Evolutionary conservation across 2,113 vertebrate species (phyloP).

Genomic region (Thoracochromis brauschi): DNA sequence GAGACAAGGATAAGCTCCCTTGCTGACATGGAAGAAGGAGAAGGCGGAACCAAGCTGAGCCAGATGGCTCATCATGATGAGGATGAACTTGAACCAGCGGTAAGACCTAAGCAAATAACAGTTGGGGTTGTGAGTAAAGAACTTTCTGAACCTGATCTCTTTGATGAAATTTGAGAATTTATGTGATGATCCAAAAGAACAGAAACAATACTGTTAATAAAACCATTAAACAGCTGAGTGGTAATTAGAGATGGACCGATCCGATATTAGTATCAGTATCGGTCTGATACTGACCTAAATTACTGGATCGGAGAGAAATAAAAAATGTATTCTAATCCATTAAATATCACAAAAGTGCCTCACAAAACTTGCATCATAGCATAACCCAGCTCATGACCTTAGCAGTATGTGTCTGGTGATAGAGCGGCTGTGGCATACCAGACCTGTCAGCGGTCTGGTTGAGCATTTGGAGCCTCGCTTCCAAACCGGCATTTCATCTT

Average conservation of each 20-base stretch:
- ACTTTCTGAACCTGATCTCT: neutral
- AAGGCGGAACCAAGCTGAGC: accelerated
- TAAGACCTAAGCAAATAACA: accelerated
- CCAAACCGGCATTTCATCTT: accelerated
- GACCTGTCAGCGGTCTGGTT: no score
- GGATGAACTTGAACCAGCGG: accelerated
- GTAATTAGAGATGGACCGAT: neutral
- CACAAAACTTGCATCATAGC: no score
- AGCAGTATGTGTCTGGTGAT: no score
- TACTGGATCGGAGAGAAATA: no score
- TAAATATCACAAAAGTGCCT: accelerated
- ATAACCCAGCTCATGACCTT: no score
- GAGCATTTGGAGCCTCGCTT: no score
- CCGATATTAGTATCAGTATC: no score
- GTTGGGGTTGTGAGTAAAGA: neutral
- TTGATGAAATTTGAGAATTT: neutral
- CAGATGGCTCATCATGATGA: neutral
- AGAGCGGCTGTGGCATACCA: no score
- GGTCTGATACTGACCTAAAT: no score
- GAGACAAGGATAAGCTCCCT: neutral
- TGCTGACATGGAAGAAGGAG: neutral
- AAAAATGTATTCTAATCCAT: no score
- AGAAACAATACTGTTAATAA: neutral
- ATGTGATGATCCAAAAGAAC: neutral
- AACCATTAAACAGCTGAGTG: neutral